Evolutionary conservation across 2,113 vertebrate species (phyloP), one percentile per base, ranked within the genome.

Genomic region (Centropristis striata): DNA sequence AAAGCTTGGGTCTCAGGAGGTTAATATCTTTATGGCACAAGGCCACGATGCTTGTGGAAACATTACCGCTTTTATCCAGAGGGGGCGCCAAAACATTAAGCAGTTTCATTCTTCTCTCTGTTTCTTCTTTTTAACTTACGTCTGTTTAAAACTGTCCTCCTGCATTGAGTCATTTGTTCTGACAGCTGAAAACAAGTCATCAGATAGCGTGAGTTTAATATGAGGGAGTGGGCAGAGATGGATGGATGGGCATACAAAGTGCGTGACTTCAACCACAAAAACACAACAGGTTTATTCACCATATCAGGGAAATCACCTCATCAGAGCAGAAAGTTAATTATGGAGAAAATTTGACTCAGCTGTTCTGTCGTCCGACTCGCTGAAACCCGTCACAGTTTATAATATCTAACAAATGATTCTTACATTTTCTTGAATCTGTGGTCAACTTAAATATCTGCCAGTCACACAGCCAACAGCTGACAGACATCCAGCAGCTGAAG

Each of bases 101-200:
- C 14, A 42, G 8, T 9, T 12, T 2, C 16, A 47, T 51, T 36
- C 42, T 75, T 46, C 42, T 59, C 16, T 65, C 13, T 65, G 37
- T 51, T 53, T 75, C 39, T 75, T 23, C 55, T 57, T 32, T 13
- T 39, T 39, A 41, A 69, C 63, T 47, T n/a, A 37, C 53, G 44
- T 57, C 60, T 71, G 53, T 64, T 68, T 39, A 20, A 47, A 41
- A 49, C 15, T 27, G 32, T 59, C 10, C 0, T 1, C 54, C 44
- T 54, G 42, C 42, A 5, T 16, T 83, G 66, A 83, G 27, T 83
- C 60, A 86, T 55, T 11, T 50, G 20, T 63, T 68, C 28, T 47
- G 58, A 73, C 80, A 74, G 57, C 58, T 85, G 83, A 79, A 85
- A 85, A 71, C 79, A 72, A 82, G 61, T 61, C 64, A 11, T 59